These are phyloP conservation scores for Sigmodon hispidus DNA, from an alignment of 2,113 vertebrate species.

Conservation along the genomic window DNA sequence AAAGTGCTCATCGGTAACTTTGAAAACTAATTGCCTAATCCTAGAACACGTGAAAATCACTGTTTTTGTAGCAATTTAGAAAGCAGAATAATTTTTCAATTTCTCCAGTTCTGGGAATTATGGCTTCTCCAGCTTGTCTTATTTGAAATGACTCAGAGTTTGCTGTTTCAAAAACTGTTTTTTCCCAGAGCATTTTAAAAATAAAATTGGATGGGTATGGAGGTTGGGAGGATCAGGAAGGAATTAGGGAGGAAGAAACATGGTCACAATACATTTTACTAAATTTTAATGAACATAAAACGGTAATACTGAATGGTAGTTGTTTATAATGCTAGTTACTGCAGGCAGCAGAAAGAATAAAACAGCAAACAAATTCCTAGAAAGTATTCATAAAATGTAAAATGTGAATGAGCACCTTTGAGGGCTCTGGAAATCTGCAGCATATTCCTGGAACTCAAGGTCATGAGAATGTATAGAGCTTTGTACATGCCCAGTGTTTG, in stretches of 20 bases:
- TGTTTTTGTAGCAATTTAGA: neutral
- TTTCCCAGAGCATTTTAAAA: neutral
- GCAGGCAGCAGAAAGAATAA: neutral
- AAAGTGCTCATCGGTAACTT: neutral
- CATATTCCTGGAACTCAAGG: neutral
- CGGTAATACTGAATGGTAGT: neutral
- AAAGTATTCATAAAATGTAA: neutral
- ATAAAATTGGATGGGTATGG: neutral
- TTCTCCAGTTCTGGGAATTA: neutral
- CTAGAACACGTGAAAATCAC: neutral
- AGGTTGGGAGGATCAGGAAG: neutral
- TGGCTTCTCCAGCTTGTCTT: neutral
- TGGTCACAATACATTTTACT: neutral
- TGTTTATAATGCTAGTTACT: neutral
- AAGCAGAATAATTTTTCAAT: neutral
- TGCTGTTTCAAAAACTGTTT: neutral
- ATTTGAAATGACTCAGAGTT: neutral
- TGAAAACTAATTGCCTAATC: neutral
- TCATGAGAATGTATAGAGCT: neutral
- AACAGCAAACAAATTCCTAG: neutral
- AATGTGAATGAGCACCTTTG: neutral
- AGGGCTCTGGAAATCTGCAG: neutral
- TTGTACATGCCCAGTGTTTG: neutral
- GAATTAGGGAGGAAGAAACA: neutral
- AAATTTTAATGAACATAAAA: neutral